Evolutionary conservation across 2,797 vertebrate genomes (phyloP).

Genomic region (Darevskia nairensis): DNA sequence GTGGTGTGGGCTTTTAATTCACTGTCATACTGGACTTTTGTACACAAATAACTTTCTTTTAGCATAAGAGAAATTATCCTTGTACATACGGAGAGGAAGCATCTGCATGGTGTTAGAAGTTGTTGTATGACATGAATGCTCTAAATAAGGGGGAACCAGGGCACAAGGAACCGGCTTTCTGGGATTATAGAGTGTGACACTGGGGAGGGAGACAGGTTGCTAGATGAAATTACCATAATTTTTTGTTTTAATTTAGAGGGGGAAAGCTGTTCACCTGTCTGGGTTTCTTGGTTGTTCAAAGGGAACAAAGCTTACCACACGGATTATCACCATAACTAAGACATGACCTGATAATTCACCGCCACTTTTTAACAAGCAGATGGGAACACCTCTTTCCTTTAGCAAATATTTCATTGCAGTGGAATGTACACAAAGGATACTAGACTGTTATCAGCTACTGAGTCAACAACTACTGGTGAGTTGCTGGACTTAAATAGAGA

Average conservation of each 20-base stretch:
- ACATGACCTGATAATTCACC: neutral
- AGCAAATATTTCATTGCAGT: neutral
- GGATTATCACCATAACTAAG: neutral
- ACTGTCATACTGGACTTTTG: neutral
- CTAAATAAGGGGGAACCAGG: neutral
- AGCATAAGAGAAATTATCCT: neutral
- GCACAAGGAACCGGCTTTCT: neutral
- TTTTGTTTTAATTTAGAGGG: neutral
- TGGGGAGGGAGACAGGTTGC: neutral
- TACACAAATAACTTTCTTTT: neutral
- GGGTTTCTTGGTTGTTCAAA: neutral
- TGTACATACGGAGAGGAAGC: neutral
- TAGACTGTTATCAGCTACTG: constrained; percentile 11
- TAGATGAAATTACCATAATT: neutral
- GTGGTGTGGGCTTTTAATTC: neutral
- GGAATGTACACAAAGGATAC: neutral
- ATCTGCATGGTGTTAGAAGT: neutral
- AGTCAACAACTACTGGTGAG: constrained; percentile 11
- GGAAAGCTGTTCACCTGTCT: neutral
- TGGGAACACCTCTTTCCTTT: neutral
- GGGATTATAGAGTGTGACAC: neutral
- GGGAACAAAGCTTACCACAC: neutral
- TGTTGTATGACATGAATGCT: neutral
- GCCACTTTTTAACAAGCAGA: neutral
- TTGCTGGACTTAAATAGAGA: constrained; percentile 3